Evolutionary conservation across 1,140 invertebrate genomes (phyloP), one percentile per base, ranked within the genome.

Genomic region (Drosophila equinoxialis): DNA sequence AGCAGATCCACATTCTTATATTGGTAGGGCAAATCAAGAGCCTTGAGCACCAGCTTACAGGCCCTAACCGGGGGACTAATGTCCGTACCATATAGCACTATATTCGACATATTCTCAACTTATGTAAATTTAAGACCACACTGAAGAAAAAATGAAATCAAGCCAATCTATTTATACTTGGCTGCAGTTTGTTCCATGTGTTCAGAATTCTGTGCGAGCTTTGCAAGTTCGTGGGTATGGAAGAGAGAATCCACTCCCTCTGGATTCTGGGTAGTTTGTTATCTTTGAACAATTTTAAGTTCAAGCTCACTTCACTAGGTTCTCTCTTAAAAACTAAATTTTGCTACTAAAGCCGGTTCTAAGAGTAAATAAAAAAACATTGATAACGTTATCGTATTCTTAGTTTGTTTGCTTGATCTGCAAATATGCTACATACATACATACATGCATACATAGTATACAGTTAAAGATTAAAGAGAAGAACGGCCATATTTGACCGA

Each of bases 1-100:
- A 94, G 79, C 0, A 96, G 85, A 84, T 96, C 93, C 0, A 94
- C 92, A 5, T 93, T 77, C 77, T 59, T 72, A 60, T 81, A 83
- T 11, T 92, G 90, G 11, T 94, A 77, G 39, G 93, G 85, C 51
- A 90, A 41, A 4, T 75, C 92, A 4, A 94, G 71, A 11, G 90
- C 90, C 42, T 92, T 92, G 14, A 93, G 90, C 0, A 91, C 81
- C 8, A 94, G 67, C 60, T 92, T 65, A 11, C 92, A 90, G 13
- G 93, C 85, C 0, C 94, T 82, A 17, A 92, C 91, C 26, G 93
- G 93, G 5, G 93, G 90, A 77, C 93, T 94, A 3, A 92, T 51
- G 65, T 79, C 64, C 30, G 81, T 8, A 3, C 79, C 79, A 55
- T 81, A 82, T 6, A 94, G 76, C 23, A 74, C 69, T 42, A 90